phyloP scores from a whole-genome alignment of 2,113 vertebrate species.

The Boulengeromyrus knoepffleri region DNA sequence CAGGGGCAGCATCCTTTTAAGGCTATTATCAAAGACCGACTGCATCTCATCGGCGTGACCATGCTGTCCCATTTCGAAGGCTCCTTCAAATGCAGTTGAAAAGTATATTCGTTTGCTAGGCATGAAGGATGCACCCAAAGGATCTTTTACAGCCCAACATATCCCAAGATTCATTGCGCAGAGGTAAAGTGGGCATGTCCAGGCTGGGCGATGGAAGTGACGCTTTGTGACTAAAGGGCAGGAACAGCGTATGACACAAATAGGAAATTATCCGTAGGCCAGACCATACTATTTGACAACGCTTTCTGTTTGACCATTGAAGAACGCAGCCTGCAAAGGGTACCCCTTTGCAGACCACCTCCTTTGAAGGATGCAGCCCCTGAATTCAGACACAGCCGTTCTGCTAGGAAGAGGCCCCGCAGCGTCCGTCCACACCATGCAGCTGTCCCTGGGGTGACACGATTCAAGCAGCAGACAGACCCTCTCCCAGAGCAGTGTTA shows the following conservation, averaged over 20 bases:
- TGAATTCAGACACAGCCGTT: not conserved
- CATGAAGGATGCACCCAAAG: not conserved
- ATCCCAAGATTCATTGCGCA: not conserved
- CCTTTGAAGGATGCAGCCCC: not conserved
- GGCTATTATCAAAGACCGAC: not conserved
- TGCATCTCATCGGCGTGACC: not conserved
- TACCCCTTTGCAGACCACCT: not conserved
- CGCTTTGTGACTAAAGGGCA: not conserved
- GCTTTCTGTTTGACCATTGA: not conserved
- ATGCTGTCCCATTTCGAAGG: not conserved
- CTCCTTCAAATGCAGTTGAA: no score
- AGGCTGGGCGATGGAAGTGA: not conserved
- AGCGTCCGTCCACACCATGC: not conserved
- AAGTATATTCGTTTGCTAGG: not conserved
- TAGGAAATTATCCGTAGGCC: not conserved
- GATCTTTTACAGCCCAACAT: not conserved
- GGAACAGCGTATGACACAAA: not conserved
- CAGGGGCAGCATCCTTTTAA: not conserved
- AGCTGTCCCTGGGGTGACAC: not conserved
- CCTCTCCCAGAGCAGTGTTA: not conserved
- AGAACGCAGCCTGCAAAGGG: not conserved
- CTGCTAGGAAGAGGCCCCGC: not conserved
- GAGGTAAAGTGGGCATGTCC: not conserved
- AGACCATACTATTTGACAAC: not conserved
- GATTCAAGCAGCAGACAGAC: not conserved